Percentiles rank a stretch among this genome's conserved stretches.
Conservation (phyloP, 2,888 invertebrate species). For the Ectropis crepuscularia region DNA sequence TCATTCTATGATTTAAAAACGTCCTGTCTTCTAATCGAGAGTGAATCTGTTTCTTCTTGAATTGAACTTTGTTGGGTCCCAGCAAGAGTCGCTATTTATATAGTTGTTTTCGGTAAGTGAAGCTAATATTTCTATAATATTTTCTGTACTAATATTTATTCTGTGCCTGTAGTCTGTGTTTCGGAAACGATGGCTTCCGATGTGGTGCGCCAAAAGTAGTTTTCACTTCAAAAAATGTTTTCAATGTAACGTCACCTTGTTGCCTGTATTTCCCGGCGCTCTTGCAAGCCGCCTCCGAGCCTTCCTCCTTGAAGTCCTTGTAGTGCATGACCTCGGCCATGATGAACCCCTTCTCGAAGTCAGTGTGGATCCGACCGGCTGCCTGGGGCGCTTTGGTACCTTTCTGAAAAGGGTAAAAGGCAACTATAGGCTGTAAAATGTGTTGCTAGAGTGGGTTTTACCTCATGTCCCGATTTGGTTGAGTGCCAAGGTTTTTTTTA, state of each 20-base stretch:
- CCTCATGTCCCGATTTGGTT: neutral
- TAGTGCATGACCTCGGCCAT: conserved; percentile 99
- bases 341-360: conserved; percentile 99
- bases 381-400: conserved; percentile 99
- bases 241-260: conserved; percentile 88
- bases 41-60: no score
- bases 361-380: conserved; percentile 99
- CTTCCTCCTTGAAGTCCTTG: conserved; percentile 98
- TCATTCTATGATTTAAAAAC: no score
- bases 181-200: no score
- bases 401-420: conserved; percentile 85
- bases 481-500: no score
- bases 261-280: conserved; percentile 99
- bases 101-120: no score
- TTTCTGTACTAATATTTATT: no score
- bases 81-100: no score
- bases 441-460: neutral
- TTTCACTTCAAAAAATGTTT: neutral
- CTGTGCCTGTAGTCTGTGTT: no score
- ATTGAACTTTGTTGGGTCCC: no score
- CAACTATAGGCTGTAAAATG: neutral
- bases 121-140: no score
- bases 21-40: no score
- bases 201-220: no score
- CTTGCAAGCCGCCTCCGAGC: conserved; percentile 95